Percentiles rank a stretch among this genome's conserved stretches.
Evolutionary conservation across 2,888 invertebrate species (phyloP).

Genomic region (Chaitophorus viminalis): DNA sequence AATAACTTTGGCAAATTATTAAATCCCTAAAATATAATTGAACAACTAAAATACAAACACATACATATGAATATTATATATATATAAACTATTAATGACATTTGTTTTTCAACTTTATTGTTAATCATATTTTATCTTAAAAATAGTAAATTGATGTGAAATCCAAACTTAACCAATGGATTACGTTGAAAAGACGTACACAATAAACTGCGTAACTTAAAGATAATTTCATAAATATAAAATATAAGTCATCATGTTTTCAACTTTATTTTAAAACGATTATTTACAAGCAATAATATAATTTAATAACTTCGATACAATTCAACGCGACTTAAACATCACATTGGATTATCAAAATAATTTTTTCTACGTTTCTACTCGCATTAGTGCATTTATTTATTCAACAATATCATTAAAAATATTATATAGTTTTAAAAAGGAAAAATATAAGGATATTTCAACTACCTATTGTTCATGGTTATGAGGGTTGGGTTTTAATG

Average conservation of each 20-base stretch:
- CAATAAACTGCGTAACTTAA: neutral
- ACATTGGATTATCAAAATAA: neutral
- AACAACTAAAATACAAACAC: no score
- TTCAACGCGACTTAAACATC: neutral
- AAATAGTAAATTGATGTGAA: neutral
- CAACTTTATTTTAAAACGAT: neutral
- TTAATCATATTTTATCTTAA: neutral
- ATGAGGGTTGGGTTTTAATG: constrained; percentile 37
- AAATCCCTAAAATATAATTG: neutral
- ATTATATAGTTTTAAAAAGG: neutral
- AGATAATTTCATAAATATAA: no score
- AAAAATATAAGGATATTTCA: constrained; percentile 33
- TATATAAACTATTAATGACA: neutral
- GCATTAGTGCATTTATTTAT: constrained; percentile 7
- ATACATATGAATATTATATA: neutral
- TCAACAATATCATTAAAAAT: constrained; percentile 12
- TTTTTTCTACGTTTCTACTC: neutral
- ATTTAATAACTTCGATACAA: constrained; percentile 3
- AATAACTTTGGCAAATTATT: neutral
- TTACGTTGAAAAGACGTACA: neutral
- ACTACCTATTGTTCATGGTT: constrained; percentile 8
- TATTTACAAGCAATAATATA: constrained; percentile 1
- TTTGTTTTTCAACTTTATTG: neutral
- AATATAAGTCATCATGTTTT: neutral
- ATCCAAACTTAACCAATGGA: neutral